These are phyloP conservation scores for Phrynosoma blainvillii DNA, from an alignment of 2,113 vertebrate species.

Conservation along the genomic window DNA sequence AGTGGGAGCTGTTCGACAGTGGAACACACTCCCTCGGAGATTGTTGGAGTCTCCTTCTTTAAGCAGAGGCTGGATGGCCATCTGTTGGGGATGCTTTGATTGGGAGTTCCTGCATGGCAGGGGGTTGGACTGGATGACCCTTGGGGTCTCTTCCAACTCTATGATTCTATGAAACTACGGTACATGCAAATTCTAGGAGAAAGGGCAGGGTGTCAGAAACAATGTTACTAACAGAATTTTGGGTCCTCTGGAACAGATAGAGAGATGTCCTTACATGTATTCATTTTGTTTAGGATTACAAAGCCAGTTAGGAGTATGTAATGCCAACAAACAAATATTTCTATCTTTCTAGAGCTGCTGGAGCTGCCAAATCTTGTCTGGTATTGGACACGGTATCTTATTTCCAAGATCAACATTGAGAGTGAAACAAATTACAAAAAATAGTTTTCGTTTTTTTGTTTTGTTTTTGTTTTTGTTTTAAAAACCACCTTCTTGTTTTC, in stretches of 20 bases:
- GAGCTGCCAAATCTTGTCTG: slow-evolving; percentile 29
- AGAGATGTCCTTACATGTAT: slow-evolving; percentile 11
- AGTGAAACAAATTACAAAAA: background rate
- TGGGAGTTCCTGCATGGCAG: too few species aligned
- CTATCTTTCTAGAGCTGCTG: slow-evolving; percentile 34
- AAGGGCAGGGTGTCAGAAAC: background rate
- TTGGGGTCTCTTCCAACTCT: too few species aligned
- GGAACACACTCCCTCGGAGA: too few species aligned
- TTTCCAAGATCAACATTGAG: slow-evolving; percentile 14
- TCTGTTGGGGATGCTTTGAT: too few species aligned
- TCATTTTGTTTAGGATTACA: slow-evolving; percentile 36
- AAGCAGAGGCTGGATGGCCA: too few species aligned
- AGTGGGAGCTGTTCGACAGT: too few species aligned
- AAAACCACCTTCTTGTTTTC: background rate
- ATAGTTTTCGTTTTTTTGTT: background rate
- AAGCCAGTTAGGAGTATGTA: slow-evolving; percentile 24
- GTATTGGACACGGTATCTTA: slow-evolving; percentile 18
- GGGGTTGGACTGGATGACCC: too few species aligned
- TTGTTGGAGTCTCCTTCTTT: too few species aligned
- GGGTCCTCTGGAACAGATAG: background rate
- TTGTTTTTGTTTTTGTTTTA: too few species aligned
- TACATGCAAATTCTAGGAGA: background rate
- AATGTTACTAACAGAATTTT: background rate
- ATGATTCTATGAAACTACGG: too few species aligned
- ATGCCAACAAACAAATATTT: slow-evolving; percentile 27